Base-by-base conservation (phyloP, 1,140 invertebrate genomes). In the Drosophila nasuta region DNA sequence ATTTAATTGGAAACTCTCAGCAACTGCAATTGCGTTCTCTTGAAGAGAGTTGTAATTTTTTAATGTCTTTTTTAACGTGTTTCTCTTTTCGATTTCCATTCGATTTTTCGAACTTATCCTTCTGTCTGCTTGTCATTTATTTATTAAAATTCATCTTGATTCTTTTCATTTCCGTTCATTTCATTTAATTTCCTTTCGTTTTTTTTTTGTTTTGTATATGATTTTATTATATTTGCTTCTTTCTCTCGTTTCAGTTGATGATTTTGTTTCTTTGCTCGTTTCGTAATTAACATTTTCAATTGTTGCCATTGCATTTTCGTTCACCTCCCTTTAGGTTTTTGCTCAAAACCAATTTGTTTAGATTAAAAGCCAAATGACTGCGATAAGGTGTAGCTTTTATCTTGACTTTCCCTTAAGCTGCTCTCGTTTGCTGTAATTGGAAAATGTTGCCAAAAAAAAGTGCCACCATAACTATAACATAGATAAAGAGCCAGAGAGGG, bases 401-500 rank as follows among this genome's bases (percentile, higher is more conserved):
- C 13, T 62, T 62, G 10, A 49, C 11, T 51, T 54, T 8, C 13
- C 51, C 25, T 33, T 3, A 5, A 5, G 52, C 7, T 38, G n/a
- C n/a, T 15, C 38, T 11, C 30, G 10, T 64, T 54, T 76, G 51
- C 69, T 68, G 58, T 77, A 83, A 82, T 83, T 82, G 81, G 71
- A 82, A 82, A 71, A 45, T 64, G 68, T 57, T 63, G 68, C 51
- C 49, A 56, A 54, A 57, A 54, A 57, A 74, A 68, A 56, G 46
- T 54, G 57, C 54, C 43, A 35, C 25, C 43, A 46, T 56, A 73
- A 68, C 35, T 57, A 57, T 20, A 30, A 45, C 11, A 20, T 30
- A 52, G 51, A 6, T 17, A 38, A 3, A 13, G 33, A 56, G 20
- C 20, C 20, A 52, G 33, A 5, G 38, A 11, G 6, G 35, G 35